Evolutionary conservation across 2,797 vertebrate genomes (phyloP).

Genomic region (Oreochromis grahami): DNA sequence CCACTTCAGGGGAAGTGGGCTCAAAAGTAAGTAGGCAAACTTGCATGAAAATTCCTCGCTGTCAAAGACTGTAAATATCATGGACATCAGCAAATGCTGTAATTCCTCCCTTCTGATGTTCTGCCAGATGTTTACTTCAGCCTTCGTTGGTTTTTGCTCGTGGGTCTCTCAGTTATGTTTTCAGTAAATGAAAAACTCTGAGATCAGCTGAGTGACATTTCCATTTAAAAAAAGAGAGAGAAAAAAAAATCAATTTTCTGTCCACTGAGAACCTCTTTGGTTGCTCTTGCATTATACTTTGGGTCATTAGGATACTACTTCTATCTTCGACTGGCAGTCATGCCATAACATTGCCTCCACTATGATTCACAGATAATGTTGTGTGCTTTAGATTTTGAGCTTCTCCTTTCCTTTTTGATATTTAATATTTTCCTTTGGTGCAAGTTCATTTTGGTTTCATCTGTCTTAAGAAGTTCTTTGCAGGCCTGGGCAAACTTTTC

Average conservation of each 20-base stretch:
- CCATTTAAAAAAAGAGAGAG: fast-evolving
- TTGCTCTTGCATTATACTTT: background rate
- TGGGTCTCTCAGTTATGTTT: background rate
- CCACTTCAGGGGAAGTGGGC: background rate
- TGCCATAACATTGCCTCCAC: background rate
- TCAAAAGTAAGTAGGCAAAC: background rate
- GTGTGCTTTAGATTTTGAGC: background rate
- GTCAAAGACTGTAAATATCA: background rate
- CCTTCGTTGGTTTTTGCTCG: background rate
- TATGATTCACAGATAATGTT: too few relatives aligned
- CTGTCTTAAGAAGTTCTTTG: background rate
- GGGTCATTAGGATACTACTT: background rate
- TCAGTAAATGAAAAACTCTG: background rate
- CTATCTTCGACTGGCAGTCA: background rate
- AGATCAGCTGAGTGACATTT: background rate
- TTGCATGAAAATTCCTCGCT: fast-evolving
- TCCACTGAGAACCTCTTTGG: background rate
- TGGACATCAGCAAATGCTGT: fast-evolving
- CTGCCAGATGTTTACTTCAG: background rate
- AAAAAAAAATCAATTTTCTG: background rate
- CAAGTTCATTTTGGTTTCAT: background rate
- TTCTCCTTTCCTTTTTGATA: background rate
- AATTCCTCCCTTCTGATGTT: background rate
- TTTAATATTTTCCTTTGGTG: background rate
- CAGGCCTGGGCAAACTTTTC: background rate